Conservation (phyloP, 1,140 invertebrate genomes). For the Anastrepha obliqua region DNA sequence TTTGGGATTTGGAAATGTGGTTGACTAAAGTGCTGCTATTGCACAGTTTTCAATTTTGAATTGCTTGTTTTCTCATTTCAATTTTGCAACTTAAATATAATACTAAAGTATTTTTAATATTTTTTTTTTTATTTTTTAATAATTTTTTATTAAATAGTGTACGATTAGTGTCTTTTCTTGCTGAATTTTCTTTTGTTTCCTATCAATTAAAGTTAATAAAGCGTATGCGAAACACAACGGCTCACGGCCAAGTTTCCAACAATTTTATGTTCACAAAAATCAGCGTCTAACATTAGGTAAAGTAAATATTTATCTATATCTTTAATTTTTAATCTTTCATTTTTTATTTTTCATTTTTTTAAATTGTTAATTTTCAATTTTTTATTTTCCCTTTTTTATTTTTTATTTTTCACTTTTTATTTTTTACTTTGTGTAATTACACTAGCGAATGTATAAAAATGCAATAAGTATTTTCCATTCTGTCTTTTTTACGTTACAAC, state of each 20-base stretch:
- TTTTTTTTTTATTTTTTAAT: too few species aligned
- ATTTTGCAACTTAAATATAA: conserved; percentile 33
- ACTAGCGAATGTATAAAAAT: conserved; percentile 42
- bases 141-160: conserved; percentile 14
- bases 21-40: background rate
- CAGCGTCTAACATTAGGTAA: conserved; percentile 3
- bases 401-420: background rate
- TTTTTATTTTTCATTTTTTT: background rate
- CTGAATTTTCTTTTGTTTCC: conserved; percentile 25
- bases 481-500: conserved; percentile 5
- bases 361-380: background rate
- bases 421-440: background rate
- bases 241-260: background rate
- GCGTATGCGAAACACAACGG: background rate
- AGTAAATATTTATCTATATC: background rate
- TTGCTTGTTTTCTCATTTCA: conserved; percentile 6
- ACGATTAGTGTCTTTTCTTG: conserved; percentile 24
- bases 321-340: background rate
- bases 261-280: conserved; percentile 30
- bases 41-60: background rate
- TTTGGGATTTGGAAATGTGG: background rate
- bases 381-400: background rate
- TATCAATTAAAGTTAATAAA: conserved; percentile 32
- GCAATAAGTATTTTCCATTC: background rate
- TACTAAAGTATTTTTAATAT: background rate